Evolutionary conservation across 2,797 vertebrate species (phyloP).

Genomic region (Momotus momota): DNA sequence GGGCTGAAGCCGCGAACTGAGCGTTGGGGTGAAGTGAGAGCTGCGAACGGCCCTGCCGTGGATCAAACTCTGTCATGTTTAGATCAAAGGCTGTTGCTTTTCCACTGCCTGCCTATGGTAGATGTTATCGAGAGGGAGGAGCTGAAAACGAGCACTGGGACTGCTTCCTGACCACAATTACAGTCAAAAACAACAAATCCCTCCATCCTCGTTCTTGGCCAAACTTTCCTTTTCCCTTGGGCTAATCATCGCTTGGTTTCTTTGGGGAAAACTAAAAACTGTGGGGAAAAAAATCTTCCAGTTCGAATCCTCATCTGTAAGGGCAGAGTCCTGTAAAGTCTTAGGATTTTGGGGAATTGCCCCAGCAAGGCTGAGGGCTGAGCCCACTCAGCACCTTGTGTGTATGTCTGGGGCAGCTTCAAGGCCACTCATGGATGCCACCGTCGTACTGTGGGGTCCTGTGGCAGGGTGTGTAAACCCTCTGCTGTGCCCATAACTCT

Average conservation of each 20-base stretch:
- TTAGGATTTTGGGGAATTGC: not conserved
- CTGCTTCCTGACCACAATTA: conserved; percentile 40
- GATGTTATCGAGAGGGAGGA: conserved; percentile 67
- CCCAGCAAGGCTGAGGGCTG: not conserved
- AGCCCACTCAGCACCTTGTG: not conserved
- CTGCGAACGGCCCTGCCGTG: not conserved
- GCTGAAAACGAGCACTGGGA: not conserved
- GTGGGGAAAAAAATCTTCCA: not conserved
- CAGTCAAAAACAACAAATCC: conserved; percentile 27
- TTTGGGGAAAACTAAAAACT: not conserved
- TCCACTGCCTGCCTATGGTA: not conserved
- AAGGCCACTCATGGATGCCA: fast-evolving
- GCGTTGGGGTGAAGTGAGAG: not conserved
- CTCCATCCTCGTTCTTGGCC: not conserved
- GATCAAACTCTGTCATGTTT: not conserved
- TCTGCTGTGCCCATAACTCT: fast-evolving
- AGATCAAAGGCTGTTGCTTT: conserved; percentile 12
- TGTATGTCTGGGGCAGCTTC: fast-evolving
- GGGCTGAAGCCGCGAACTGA: not conserved
- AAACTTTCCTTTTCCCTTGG: not conserved
- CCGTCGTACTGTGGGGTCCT: not conserved
- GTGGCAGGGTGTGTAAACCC: not conserved
- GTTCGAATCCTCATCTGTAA: not conserved
- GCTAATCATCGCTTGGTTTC: fast-evolving
- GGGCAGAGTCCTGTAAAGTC: not conserved